A percentile compares a stretch with the other conserved stretches of the same genome.
Evolutionary conservation across 2,888 invertebrate species (phyloP).

Genomic region (Archips crataeganus): DNA sequence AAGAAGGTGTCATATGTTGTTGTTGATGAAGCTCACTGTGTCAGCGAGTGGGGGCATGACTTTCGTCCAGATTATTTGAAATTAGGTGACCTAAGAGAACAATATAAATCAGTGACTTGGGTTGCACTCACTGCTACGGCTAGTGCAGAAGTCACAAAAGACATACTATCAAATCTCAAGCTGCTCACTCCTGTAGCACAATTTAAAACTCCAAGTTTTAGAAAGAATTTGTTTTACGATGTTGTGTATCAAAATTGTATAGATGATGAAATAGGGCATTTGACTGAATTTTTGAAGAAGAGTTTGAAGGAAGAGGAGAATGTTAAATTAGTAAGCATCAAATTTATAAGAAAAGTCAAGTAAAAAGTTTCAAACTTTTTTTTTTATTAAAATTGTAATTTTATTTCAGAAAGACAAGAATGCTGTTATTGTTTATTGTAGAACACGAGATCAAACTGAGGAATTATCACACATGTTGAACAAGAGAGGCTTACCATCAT

Average conservation of each 20-base stretch:
- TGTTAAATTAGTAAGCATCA: constrained; percentile 73
- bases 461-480: constrained; percentile 92
- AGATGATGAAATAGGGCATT: constrained; percentile 92
- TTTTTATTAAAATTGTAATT: not conserved
- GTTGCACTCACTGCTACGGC: constrained; percentile 99
- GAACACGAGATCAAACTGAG: constrained; percentile 96
- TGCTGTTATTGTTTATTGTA: constrained; percentile 97
- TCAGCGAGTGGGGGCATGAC: constrained; percentile 99
- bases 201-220: constrained; percentile 95
- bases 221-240: constrained; percentile 97
- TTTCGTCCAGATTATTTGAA: constrained; percentile 98
- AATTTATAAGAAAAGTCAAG: not conserved
- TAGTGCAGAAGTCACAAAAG: constrained; percentile 90
- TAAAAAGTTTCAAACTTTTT: no score
- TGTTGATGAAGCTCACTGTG: constrained; percentile 99
- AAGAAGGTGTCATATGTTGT: constrained; percentile 95
- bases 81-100: constrained; percentile 87
- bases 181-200: constrained; percentile 88
- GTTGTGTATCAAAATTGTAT: constrained; percentile 95
- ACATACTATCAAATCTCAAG: constrained; percentile 91
- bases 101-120: constrained; percentile 91
- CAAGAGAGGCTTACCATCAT: constrained; percentile 90
- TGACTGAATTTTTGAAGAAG: constrained; percentile 90
- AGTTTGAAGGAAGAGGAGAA: constrained; percentile 87
- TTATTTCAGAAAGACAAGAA: constrained; percentile 79